A percentile compares a stretch with the other conserved stretches of the same genome.
Evolutionary conservation across 2,113 vertebrate species (phyloP).

Genomic region (Grammomys dolichurus): DNA sequence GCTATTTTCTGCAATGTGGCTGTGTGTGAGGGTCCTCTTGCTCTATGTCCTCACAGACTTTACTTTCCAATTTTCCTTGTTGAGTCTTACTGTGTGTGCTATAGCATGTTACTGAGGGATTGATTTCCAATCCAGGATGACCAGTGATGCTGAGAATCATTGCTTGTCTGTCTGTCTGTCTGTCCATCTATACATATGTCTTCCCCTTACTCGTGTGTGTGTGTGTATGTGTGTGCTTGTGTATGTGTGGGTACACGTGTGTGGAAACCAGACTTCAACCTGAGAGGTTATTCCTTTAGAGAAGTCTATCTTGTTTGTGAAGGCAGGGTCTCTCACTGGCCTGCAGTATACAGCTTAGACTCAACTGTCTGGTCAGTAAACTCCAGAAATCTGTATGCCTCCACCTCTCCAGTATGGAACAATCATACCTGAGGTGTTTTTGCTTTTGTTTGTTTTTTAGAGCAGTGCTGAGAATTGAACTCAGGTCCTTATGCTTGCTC

Average conservation of each 20-base stretch:
- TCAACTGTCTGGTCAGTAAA: background rate
- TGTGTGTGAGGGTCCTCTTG: background rate
- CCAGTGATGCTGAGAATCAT: background rate
- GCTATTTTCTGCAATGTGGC: background rate
- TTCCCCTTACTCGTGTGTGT: background rate
- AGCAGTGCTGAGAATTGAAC: background rate
- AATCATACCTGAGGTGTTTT: background rate
- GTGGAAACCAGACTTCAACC: background rate
- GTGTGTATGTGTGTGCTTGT: background rate
- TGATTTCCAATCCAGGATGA: background rate
- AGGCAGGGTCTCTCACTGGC: background rate
- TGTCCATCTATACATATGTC: no score
- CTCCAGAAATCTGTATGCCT: background rate
- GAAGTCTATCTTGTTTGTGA: background rate
- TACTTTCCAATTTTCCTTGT: background rate
- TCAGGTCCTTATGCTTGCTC: background rate
- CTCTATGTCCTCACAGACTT: background rate
- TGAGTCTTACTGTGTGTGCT: background rate
- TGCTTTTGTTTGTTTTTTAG: no score
- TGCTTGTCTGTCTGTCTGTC: background rate
- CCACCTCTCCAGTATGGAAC: background rate
- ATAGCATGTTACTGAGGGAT: background rate
- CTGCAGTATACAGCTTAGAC: background rate
- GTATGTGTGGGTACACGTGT: background rate
- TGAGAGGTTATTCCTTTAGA: background rate